phyloP scores from a whole-genome alignment of 2,888 invertebrate genomes.

The Gymnoscelis rufifasciata region DNA sequence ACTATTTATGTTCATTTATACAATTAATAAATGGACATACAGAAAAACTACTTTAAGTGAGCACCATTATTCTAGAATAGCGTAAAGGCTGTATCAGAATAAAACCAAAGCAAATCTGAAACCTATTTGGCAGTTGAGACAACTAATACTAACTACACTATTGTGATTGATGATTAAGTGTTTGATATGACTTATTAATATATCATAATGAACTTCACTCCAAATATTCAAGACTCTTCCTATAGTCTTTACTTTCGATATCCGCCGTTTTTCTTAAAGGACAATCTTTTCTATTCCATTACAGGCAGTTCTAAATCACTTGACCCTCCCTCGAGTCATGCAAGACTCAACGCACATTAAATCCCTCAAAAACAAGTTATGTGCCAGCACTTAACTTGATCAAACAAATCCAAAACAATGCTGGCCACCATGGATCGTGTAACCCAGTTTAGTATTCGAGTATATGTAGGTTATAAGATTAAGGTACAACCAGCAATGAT shows the following conservation, averaged over 20 bases:
- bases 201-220: background rate
- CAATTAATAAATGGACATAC: no score
- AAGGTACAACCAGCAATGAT: constrained; percentile 1
- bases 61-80: constrained; percentile 29
- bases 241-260: no score
- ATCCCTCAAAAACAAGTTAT: background rate
- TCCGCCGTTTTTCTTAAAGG: no score
- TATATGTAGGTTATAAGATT: background rate
- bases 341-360: no score
- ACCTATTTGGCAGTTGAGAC: background rate
- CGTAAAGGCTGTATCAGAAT: background rate
- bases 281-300: no score
- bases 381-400: constrained; percentile 19
- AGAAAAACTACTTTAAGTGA: constrained; percentile 26
- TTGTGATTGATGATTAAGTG: constrained; percentile 10
- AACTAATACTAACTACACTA: constrained; percentile 4
- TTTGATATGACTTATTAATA: constrained; percentile 20
- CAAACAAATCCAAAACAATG: constrained; percentile 11
- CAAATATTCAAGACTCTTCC: background rate
- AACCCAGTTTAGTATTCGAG: background rate
- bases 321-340: background rate
- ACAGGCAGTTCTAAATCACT: no score
- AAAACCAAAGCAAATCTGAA: background rate
- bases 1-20: no score
- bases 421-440: background rate